These are phyloP conservation scores for Arizona elegans DNA, from an alignment of 2,113 vertebrate genomes.

Conservation along the genomic window DNA sequence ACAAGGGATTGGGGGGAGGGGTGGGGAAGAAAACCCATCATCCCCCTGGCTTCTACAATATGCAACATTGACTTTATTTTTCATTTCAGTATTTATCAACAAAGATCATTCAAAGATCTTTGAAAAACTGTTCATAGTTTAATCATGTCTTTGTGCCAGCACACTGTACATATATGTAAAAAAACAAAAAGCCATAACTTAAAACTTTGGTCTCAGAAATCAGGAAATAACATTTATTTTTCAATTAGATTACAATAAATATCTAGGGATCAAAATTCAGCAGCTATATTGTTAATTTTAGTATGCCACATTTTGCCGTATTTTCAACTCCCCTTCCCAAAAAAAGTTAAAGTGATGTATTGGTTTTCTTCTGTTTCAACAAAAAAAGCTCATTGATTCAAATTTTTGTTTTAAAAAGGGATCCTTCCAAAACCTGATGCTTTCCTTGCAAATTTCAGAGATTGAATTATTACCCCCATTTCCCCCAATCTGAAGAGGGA, in stretches of 20 bases:
- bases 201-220: constrained; percentile 48
- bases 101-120: constrained; percentile 51
- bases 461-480: constrained; percentile 39
- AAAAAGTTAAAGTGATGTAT: constrained; percentile 40
- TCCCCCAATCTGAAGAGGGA: constrained; percentile 18
- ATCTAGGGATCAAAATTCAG: constrained; percentile 53
- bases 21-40: constrained; percentile 33
- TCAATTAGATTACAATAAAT: constrained; percentile 59
- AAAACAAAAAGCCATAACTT: constrained; percentile 34
- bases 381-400: constrained; percentile 41
- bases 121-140: constrained; percentile 55
- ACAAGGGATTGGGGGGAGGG: neutral
- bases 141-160: constrained; percentile 31
- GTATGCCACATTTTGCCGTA: constrained; percentile 51
- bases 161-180: constrained; percentile 32
- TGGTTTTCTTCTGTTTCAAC: constrained; percentile 23
- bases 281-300: constrained; percentile 53
- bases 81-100: constrained; percentile 46
- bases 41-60: constrained; percentile 34
- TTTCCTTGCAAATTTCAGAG: constrained; percentile 33
- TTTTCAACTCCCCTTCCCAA: constrained; percentile 23
- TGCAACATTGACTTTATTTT: constrained; percentile 42
- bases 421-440: constrained; percentile 3
- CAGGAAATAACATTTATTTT: constrained; percentile 60
- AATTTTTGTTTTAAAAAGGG: neutral